Evolutionary conservation across 2,888 invertebrate species (phyloP), one percentile per base, ranked within the genome.

Genomic region (Mycalesis mineus): DNA sequence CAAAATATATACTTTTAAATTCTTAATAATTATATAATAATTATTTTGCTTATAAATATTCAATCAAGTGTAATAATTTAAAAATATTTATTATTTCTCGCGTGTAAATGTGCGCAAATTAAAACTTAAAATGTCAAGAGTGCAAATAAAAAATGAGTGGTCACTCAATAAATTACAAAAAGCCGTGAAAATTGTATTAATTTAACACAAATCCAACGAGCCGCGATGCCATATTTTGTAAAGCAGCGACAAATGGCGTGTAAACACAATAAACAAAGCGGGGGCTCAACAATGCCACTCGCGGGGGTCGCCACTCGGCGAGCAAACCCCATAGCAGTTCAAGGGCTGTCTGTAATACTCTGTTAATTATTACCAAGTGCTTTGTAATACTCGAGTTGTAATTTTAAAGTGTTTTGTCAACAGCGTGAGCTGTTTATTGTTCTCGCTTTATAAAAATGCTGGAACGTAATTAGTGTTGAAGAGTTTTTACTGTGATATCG

Each of bases 221-320:
- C 41, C 52, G 33, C 17, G 31, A 33, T 52, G 31, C 42, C 42
- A 33, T 52, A 33, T 52, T 31, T 52, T 33, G 77, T 74, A 54
- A 55, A 61, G 74, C 75, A 75, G 77, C 74, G 62, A 64, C 70
- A 70, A 70, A 69, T 64, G 70, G 70, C 75, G 68, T 69, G 72
- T 70, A 76, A 81, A 52, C 52, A 82, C 79, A 80, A 69, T 74
- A 78, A 80, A 77, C 78, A 70, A 70, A 75, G 71, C 66, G 69
- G 68, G 66, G 51, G 68, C 63, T 66, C 57, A 65, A 76, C 72
- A 73, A 80, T 73, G 69, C 71, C 74, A 71, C 82, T 82, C 65
- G 58, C 45, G 60, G 57, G 64, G 67, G 66, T 67, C 65, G 54
- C n/a, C n/a, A n/a, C n/a, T n/a, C n/a, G 52, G 59, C 44, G 59